These are phyloP conservation scores for Holothuria leucospilota DNA, from an alignment of 53 echinoderm and acorn worm species.

Conservation along the genomic window DNA sequence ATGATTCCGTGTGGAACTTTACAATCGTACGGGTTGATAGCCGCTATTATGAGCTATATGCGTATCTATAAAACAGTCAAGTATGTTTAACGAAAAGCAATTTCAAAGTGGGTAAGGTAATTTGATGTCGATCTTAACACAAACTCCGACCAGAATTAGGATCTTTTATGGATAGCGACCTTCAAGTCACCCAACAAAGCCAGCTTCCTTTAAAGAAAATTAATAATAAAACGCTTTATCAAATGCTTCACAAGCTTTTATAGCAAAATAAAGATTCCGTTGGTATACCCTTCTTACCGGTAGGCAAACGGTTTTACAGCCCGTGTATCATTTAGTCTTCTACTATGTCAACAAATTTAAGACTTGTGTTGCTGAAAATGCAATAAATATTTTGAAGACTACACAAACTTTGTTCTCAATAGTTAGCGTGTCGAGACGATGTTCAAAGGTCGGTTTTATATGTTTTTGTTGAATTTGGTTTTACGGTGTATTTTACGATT, in stretches of 20 bases:
- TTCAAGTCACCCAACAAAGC: slow-evolving; percentile 22
- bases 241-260: slow-evolving; percentile 16
- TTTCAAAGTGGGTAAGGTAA: slow-evolving; percentile 19
- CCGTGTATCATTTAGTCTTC: slow-evolving; percentile 14
- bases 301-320: slow-evolving; percentile 30
- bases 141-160: slow-evolving; percentile 28
- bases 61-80: slow-evolving; percentile 26
- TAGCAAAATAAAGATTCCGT: slow-evolving; percentile 13
- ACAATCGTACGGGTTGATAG: neutral
- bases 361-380: slow-evolving; percentile 24
- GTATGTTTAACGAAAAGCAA: slow-evolving; percentile 33
- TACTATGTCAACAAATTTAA: slow-evolving; percentile 23
- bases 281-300: neutral
- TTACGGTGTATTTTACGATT: too few species aligned
- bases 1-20: too few species aligned
- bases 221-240: slow-evolving; percentile 49
- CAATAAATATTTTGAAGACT: slow-evolving; percentile 41
- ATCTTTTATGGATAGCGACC: slow-evolving; percentile 14
- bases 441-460: neutral
- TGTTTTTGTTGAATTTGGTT: too few species aligned
- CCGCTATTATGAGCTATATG: slow-evolving; percentile 26
- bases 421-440: slow-evolving; percentile 32
- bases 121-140: slow-evolving; percentile 18
- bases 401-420: slow-evolving; percentile 47
- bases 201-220: slow-evolving; percentile 16